Conservation (phyloP, 2,888 invertebrate genomes). For the Phaedon cochleariae region DNA sequence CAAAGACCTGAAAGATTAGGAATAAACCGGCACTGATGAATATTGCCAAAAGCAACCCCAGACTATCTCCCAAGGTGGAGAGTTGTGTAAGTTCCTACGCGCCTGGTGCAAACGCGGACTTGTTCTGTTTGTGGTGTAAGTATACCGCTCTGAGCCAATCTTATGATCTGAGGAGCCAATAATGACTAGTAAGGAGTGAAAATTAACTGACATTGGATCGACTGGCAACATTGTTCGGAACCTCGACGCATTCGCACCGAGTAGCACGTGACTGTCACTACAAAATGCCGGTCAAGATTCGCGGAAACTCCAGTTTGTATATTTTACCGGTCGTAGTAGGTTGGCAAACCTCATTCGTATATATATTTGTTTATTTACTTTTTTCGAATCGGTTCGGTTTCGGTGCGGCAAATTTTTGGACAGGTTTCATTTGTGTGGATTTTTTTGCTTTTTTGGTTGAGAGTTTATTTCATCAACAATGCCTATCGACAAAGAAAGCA, state of each 20-base stretch:
- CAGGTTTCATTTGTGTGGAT: slow-evolving; percentile 3
- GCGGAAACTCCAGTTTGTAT: slow-evolving; percentile 35
- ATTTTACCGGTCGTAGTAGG: slow-evolving; percentile 31
- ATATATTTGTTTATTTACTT: slow-evolving; percentile 20
- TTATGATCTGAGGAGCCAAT: too few relatives aligned
- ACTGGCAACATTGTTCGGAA: too few relatives aligned
- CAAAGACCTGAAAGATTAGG: too few relatives aligned
- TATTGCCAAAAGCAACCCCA: too few relatives aligned
- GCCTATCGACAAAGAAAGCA: slow-evolving; percentile 1
- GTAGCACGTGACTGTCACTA: slow-evolving; percentile 34
- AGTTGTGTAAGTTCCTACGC: too few relatives aligned
- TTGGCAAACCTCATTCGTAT: slow-evolving; percentile 6
- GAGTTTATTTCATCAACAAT: not conserved
- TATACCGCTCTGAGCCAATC: too few relatives aligned
- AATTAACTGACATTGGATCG: too few relatives aligned
- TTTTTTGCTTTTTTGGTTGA: not conserved
- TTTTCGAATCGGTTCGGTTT: slow-evolving; percentile 5
- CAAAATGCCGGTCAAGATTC: slow-evolving; percentile 39
- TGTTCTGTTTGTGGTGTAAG: too few relatives aligned
- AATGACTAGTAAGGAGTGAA: too few relatives aligned
- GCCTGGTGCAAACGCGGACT: too few relatives aligned
- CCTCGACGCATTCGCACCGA: not conserved
- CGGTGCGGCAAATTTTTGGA: not conserved
- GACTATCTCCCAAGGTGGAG: too few relatives aligned
- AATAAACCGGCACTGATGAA: too few relatives aligned